These are phyloP conservation scores for Phasia obesa DNA, from an alignment of 2,888 invertebrate genomes.

Conservation along the genomic window DNA sequence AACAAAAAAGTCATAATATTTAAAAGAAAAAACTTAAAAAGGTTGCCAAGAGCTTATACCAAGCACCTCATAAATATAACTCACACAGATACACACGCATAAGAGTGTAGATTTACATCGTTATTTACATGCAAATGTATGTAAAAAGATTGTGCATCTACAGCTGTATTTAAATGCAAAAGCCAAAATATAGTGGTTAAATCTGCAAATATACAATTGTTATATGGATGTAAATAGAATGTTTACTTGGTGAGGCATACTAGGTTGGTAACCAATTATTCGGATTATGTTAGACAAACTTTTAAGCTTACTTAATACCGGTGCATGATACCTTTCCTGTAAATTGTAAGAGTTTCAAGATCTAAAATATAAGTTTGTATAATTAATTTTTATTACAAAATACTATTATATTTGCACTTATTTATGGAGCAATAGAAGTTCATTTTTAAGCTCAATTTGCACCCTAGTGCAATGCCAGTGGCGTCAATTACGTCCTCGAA, in stretches of 20 bases:
- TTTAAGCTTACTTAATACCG: no score
- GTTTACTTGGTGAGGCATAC: neutral
- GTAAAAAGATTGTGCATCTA: neutral
- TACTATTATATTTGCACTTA: no score
- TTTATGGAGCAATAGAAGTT: no score
- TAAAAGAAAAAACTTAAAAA: conserved; percentile 28
- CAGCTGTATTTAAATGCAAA: conserved; percentile 38
- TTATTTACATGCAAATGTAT: no score
- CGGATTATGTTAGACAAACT: no score
- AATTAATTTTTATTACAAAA: no score
- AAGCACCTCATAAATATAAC: conserved; percentile 31
- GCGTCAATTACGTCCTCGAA: no score
- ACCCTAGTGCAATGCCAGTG: no score
- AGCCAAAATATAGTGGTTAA: conserved; percentile 49
- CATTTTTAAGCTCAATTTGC: no score
- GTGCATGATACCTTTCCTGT: no score
- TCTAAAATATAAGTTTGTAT: no score
- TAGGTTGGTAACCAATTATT: neutral
- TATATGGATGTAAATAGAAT: neutral
- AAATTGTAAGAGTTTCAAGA: no score
- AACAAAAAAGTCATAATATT: neutral
- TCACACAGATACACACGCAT: neutral
- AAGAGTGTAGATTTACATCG: neutral
- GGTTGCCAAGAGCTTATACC: conserved; percentile 57
- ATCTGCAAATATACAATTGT: conserved; percentile 40